Evolutionary conservation across 2,797 vertebrate genomes (phyloP), one percentile per base, ranked within the genome.

Genomic region (Lutjanus campechanus): DNA sequence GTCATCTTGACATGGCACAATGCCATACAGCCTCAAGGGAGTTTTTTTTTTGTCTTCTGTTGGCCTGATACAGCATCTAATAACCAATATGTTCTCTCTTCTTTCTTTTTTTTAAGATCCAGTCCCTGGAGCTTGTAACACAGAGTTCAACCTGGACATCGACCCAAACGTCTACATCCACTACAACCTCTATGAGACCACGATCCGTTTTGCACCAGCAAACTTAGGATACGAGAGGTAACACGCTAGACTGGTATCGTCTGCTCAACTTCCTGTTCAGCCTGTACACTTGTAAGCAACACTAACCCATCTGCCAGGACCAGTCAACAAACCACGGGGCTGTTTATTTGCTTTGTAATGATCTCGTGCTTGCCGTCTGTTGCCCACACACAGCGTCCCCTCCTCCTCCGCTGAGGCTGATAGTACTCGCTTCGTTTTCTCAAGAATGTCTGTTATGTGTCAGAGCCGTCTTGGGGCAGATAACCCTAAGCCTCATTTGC

Each of bases 121-220:
- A 1, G 82, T 99, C 40, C 98, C 98, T 46, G 98, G 98, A 80
- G 98, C 95, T 25, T 99, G 98, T 89, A 98, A 97, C 91, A 90
- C 94, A 8, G 97, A 97, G 86, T 97, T 96, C 88, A 94, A 95
- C 71, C 91, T 99, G 91, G 95, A 96, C 50, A 93, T 95, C 2
- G 98, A 99, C 90, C 97, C 98, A 9, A 98, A 97, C 72, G 80
- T 99, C 90, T 96, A 98, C 78, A 67, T 99, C 71, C 93, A 85
- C 53, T 99, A 98, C 91, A 97, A 97, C 2, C 85, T 98, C 85
- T 97, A 96, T 41, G 97, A 97, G 88, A 97, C 94, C 15, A 94
- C 89, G 2, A 94, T 99, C 77, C 95, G 89, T 3, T 99, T 99
- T 85, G 97, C 97, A 0, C 97, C 97, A 9, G 98, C 98, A 11